Evolutionary conservation across 2,888 invertebrate species (phyloP).

Genomic region (Drosophila stalkeri): DNA sequence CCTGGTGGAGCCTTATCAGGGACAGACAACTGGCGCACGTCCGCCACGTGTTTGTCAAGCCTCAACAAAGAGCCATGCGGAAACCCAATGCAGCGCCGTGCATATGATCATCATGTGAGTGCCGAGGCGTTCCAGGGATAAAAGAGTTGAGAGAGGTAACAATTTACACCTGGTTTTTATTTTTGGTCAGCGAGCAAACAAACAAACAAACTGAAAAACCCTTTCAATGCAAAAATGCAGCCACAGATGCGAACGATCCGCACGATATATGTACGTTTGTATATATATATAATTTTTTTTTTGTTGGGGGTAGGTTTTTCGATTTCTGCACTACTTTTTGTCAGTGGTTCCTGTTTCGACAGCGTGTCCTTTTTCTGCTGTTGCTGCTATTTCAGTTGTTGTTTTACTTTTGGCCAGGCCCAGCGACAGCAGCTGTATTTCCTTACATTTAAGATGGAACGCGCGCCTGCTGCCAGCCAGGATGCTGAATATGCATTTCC

Average conservation of each 20-base stretch:
- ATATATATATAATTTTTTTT: background rate
- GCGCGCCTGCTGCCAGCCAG: conserved; percentile 79
- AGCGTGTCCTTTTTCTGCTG: conserved; percentile 52
- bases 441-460: conserved; percentile 59
- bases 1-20: conserved; percentile 55
- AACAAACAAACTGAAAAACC: conserved; percentile 51
- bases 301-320: conserved; percentile 51
- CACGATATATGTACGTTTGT: conserved; percentile 8
- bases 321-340: conserved; percentile 48
- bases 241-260: conserved; percentile 68
- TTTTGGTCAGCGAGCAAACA: conserved; percentile 66
- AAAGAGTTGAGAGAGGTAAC: conserved; percentile 21
- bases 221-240: conserved; percentile 66
- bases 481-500: conserved; percentile 82
- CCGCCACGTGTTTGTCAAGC: conserved; percentile 64
- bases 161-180: conserved; percentile 82
- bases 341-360: conserved; percentile 53
- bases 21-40: conserved; percentile 76
- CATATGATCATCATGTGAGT: conserved; percentile 8
- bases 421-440: conserved; percentile 75
- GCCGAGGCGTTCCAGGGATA: conserved; percentile 11
- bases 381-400: conserved; percentile 15
- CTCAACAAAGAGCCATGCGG: conserved; percentile 5
- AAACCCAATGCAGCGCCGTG: conserved; percentile 29
- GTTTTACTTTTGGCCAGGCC: conserved; percentile 35